Percentiles rank a stretch among this genome's conserved stretches.
Conservation (phyloP, 2,888 invertebrate species). For the Zelleria hepariella region DNA sequence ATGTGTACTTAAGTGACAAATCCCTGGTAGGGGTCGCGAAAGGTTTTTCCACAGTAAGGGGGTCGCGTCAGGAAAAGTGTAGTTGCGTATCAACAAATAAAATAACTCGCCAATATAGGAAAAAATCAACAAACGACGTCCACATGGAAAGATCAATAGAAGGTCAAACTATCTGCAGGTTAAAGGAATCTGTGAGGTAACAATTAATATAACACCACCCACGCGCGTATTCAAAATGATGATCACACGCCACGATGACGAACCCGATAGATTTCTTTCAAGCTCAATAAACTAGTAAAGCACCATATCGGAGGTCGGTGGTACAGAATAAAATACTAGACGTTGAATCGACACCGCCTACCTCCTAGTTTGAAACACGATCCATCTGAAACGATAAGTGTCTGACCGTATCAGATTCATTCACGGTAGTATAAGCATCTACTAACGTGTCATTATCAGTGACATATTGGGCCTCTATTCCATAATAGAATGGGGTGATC, state of each 20-base stretch:
- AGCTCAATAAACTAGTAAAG: neutral
- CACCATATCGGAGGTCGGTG: neutral
- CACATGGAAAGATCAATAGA: too few species aligned
- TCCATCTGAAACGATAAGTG: neutral
- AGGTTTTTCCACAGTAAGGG: too few species aligned
- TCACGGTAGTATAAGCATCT: conserved; percentile 4
- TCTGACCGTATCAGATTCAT: conserved; percentile 1
- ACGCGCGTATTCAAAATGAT: neutral
- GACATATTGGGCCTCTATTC: conserved; percentile 3
- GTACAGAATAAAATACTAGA: too few species aligned
- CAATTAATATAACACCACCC: neutral
- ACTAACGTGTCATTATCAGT: conserved; percentile 6
- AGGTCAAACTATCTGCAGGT: too few species aligned
- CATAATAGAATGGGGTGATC: too few species aligned
- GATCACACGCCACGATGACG: neutral
- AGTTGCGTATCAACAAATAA: too few species aligned
- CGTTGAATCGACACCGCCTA: neutral
- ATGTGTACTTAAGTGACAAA: too few species aligned
- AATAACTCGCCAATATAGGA: too few species aligned
- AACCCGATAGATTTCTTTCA: neutral
- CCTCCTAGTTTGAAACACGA: neutral
- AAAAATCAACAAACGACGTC: too few species aligned
- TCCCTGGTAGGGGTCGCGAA: too few species aligned
- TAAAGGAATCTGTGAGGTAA: too few species aligned
- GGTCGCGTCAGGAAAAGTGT: too few species aligned